Evolutionary conservation across 2,113 vertebrate species (phyloP).

Genomic region (Tetrao urogallus): DNA sequence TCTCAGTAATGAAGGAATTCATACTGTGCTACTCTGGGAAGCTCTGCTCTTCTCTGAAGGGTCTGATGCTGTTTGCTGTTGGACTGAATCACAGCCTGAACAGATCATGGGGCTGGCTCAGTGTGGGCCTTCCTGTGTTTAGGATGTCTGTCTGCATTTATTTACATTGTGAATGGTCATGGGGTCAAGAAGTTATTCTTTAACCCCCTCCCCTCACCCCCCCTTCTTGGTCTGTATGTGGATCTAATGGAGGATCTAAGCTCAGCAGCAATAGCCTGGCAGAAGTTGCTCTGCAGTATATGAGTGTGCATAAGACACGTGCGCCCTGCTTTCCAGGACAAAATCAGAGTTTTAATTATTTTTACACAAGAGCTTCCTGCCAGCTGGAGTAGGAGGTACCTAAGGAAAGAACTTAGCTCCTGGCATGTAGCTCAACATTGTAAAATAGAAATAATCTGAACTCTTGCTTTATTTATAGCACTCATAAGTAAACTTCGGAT

Average conservation of each 20-base stretch:
- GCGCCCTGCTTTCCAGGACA: not conserved
- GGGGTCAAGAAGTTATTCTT: not conserved
- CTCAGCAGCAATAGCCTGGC: not conserved
- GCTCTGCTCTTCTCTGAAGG: not conserved
- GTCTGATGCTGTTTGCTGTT: not conserved
- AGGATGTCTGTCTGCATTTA: not conserved
- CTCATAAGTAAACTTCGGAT: not conserved
- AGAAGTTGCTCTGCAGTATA: not conserved
- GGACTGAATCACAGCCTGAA: not conserved
- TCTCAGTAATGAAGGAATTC: not conserved
- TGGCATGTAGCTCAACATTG: not conserved
- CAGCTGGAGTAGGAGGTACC: not conserved
- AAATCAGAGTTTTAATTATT: not conserved
- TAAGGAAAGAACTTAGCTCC: not conserved
- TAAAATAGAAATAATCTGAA: not conserved
- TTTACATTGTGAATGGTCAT: not conserved
- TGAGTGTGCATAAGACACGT: not conserved
- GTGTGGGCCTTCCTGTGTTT: not conserved
- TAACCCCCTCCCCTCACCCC: no score
- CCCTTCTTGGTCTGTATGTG: not conserved
- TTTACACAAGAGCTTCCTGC: not conserved
- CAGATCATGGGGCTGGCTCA: not conserved
- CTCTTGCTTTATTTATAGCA: not conserved
- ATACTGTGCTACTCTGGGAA: accelerated
- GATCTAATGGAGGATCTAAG: not conserved